Conservation (phyloP, 2,888 invertebrate genomes). For the Drosophila merina region DNA sequence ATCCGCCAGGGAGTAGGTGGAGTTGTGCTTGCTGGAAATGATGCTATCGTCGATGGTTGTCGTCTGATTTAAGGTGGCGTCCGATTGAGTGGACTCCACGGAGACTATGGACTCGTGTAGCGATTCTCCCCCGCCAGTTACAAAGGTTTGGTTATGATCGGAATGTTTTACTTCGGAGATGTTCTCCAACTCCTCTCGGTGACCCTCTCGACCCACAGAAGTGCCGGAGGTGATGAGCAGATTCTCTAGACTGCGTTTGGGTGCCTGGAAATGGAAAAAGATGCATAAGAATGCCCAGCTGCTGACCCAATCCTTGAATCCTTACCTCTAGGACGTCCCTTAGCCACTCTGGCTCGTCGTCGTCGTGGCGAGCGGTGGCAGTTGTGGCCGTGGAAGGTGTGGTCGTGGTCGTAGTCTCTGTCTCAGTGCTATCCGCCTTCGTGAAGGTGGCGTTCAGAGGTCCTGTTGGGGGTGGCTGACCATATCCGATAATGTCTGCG, state of each 20-base stretch:
- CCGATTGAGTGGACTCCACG: slow-evolving; percentile 82
- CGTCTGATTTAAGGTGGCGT: slow-evolving; percentile 81
- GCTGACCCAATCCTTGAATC: not conserved
- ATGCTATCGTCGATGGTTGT: slow-evolving; percentile 84
- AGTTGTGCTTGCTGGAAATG: slow-evolving; percentile 83
- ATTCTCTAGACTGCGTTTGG: slow-evolving; percentile 83
- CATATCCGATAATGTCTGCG: slow-evolving; percentile 77
- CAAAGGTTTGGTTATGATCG: slow-evolving; percentile 64
- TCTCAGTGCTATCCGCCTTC: slow-evolving; percentile 67
- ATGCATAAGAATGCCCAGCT: not conserved
- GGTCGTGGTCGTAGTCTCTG: slow-evolving; percentile 61
- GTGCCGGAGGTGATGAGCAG: slow-evolving; percentile 64
- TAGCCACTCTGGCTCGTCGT: slow-evolving; percentile 86
- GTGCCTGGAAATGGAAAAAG: slow-evolving; percentile 75
- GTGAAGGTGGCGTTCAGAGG: slow-evolving; percentile 65
- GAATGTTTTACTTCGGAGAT: slow-evolving; percentile 59
- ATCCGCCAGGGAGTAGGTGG: slow-evolving; percentile 84
- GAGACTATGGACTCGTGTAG: slow-evolving; percentile 83
- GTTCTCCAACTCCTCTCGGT: slow-evolving; percentile 57
- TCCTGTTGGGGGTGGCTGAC: slow-evolving; percentile 59
- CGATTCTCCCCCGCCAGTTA: slow-evolving; percentile 70
- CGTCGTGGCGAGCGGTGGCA: slow-evolving; percentile 84
- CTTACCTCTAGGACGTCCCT: slow-evolving; percentile 85
- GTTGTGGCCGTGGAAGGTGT: slow-evolving; percentile 80
- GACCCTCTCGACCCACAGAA: slow-evolving; percentile 22